Evolutionary conservation across 2,888 invertebrate genomes (phyloP), one percentile per base, ranked within the genome.

Genomic region (Allolobophora icterica): DNA sequence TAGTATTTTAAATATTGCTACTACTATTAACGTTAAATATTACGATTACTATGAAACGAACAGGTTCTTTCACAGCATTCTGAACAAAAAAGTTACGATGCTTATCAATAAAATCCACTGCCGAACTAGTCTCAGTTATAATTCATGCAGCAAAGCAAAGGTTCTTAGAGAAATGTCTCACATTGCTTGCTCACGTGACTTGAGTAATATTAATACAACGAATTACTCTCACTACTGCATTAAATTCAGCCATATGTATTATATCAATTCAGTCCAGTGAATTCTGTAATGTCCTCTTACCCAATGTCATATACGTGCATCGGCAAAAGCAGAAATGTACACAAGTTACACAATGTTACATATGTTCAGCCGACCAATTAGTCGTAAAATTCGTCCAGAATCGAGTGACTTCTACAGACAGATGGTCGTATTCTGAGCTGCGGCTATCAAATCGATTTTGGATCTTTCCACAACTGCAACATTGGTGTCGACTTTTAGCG

Each of bases 281-380:
- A 71, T 71, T n/a, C 71, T 71, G 71, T 71, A n/a, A n/a, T n/a
- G 13, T n/a, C n/a, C 30, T 71, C 71, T n/a, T 71, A n/a, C n/a
- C n/a, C 71, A 71, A n/a, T n/a, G n/a, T 71, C 30, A 71, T n/a
- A 71, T n/a, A 71, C 71, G 11, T 71, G 71, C 0, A 71, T 71
- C 71, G 17, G 15, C 8, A n/a, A n/a, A n/a, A 30, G 71, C 13
- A 71, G 71, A 71, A 71, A 71, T 71, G 30, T 71, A 71, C 71
- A 71, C 71, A 71, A 71, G 71, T n/a, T 71, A 71, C 71, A 71
- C 71, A 71, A 71, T n/a, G 71, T 71, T 52, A 52, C 52, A 52
- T 52, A 71, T 71, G 71, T 71, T 71, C 71, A 71, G 71, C 6
- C 30, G 30, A 71, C n/a, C 1, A 71, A 5, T 11, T 71, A 8